Evolutionary conservation across 2,113 vertebrate species (phyloP).

Genomic region (Cathartes aura): DNA sequence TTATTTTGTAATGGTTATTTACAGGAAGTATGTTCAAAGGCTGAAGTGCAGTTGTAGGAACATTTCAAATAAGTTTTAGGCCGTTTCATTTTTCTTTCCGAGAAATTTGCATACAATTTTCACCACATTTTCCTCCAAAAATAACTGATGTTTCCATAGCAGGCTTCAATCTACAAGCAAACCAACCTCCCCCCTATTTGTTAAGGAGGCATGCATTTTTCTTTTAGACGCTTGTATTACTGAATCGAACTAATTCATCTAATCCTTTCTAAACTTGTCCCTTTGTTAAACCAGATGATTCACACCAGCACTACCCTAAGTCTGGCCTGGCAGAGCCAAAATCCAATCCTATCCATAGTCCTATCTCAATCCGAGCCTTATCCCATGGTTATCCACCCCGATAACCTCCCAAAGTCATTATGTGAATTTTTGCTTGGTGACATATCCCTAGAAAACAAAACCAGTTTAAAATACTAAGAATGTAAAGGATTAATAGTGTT

Average conservation of each 20-base stretch:
- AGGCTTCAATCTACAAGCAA: background rate
- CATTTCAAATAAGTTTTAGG: background rate
- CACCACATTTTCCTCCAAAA: background rate
- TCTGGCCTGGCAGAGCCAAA: background rate
- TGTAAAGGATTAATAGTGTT: background rate
- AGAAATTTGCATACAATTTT: background rate
- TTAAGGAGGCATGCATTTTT: background rate
- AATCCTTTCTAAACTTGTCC: background rate
- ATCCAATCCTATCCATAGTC: rapidly evolving
- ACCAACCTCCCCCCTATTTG: rapidly evolving
- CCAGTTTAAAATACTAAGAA: background rate
- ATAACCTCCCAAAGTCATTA: background rate
- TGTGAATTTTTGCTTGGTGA: background rate
- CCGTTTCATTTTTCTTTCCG: background rate
- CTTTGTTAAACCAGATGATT: background rate
- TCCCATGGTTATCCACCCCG: rapidly evolving
- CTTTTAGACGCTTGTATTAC: rapidly evolving
- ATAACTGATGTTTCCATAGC: background rate
- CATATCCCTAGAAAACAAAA: background rate
- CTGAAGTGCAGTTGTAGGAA: background rate
- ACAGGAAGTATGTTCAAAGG: background rate
- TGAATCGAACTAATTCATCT: background rate
- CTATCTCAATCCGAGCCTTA: background rate
- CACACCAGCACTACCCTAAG: background rate
- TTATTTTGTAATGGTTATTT: background rate